Base-by-base conservation (phyloP, 2,888 invertebrate genomes). In the Phrixothrix hirtus region DNA sequence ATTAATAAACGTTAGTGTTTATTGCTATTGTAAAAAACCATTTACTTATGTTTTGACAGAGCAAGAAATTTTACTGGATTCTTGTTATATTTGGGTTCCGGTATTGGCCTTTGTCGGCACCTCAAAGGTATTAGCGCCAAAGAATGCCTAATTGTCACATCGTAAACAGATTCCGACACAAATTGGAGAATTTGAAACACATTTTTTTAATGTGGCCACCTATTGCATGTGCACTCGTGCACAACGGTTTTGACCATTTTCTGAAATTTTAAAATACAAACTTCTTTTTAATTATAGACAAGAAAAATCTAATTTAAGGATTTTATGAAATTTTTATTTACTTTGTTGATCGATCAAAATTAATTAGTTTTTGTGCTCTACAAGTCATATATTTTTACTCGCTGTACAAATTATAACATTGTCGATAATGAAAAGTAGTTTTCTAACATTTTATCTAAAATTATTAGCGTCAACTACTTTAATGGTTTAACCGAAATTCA, bases 141-240 rank as follows among this genome's bases (percentile, higher is more conserved):
- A 50, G 45, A 57, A 50, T 57, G 53, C 55, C 60, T 61, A 63
- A 63, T 63, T 63, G 61, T 63, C 60, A 61, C 60, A 59, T 62
- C 59, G 56, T 61, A 61, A 61, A 61, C 48, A 59, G 57, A 60
- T 55, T 55, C 60, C 58, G 44, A 57, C 55, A 47, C 48, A 60
- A 60, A 60, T 60, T 58, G 51, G 58, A 55, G 54, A 56, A 58
- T 57, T 57, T 59, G 43, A 53, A 47, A 57, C 55, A 57, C 47
- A 59, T 52, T 57, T 57, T 41, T 29, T 46, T 42, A 37, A 39
- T 46, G 27, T 35, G 46, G 31, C 47, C 44, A 52, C 51, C 51
- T 45, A 44, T 43, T 15, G 31, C 21, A 17, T 49, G 41, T 25
- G 26, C 41, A 35, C 34, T 48, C 48, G 48, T 16, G 30, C 34